Evolutionary conservation across 2,797 vertebrate species (phyloP), one percentile per base, ranked within the genome.

Genomic region (Salmo trutta): DNA sequence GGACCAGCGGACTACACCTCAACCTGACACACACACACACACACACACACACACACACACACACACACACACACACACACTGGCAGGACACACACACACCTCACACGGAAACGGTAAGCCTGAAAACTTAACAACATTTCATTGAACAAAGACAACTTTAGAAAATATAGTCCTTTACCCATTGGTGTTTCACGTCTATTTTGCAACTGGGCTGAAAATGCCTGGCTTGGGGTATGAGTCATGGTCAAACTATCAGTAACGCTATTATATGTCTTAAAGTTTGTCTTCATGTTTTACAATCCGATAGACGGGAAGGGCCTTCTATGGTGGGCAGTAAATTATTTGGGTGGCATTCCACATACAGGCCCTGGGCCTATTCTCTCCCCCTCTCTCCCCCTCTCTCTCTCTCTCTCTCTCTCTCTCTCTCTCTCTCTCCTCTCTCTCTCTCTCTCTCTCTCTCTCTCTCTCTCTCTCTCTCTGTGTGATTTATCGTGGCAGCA

Each of bases 401-500:
- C 52, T 54, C 52, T 17, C 16, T 54, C 52, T 17, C 52, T 53
- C 12, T 53, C 15, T 53, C 3, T 17, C 52, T 53, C 52, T 53
- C 52, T 17, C 52, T 53, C 12, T 24, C 24, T 24, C 24, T 59
- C 54, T 1, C 3, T 3, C 5, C 5, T n/a, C 5, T n/a, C 54
- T 56, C 54, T 59, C 54, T 1, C 3, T 3, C 5, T 54, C 16
- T 54, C 3, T 54, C 53, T 15, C 53, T 54, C 51, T 52, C 15
- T 16, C 16, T 19, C 1, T 4, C 52, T 17, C 4, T 53, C 15
- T 53, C 15, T 17, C 15, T 87, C 82, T 85, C 56, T 21, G 17
- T 85, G 69, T 96, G 95, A 96, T 96, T 96, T 95, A 96, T 94
- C 85, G 92, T 89, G 90, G 73, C 41, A 82, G 87, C 88, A 86